Conservation (phyloP, 2,797 vertebrate species). For the Hirundo rustica region DNA sequence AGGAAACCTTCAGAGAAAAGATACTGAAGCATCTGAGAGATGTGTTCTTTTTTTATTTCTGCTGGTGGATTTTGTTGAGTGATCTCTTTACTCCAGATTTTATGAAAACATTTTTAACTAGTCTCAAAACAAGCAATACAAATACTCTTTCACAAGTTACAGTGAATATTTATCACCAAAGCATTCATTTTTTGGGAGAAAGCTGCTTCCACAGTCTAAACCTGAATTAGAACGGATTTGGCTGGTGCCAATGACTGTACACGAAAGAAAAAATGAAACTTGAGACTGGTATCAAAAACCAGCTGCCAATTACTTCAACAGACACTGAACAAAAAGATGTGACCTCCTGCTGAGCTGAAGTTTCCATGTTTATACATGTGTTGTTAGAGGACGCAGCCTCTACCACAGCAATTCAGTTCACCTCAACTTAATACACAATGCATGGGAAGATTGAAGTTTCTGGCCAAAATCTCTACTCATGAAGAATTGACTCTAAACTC, state of each 20-base stretch:
- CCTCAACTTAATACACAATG: not conserved
- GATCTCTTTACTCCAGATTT: not conserved
- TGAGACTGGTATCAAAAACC: not conserved
- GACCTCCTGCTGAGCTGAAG: not conserved
- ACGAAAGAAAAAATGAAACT: not conserved
- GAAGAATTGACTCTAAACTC: not conserved
- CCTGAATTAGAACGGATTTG: not conserved
- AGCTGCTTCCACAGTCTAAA: not conserved
- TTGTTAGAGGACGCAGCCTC: not conserved
- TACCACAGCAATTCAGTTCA: not conserved
- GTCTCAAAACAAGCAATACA: not conserved
- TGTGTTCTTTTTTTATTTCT: not conserved
- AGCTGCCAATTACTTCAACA: not conserved
- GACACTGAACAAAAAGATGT: not conserved
- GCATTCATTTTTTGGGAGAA: not conserved
- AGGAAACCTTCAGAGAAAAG: not conserved
- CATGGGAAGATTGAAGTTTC: not conserved
- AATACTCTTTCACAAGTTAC: not conserved
- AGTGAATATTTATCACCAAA: not conserved
- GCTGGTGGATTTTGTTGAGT: not conserved
- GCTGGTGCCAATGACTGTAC: not conserved
- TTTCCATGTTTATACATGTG: not conserved
- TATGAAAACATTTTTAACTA: not conserved
- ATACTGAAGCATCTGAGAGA: not conserved
- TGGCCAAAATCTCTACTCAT: not conserved